phyloP scores from a whole-genome alignment of 2,888 invertebrate species.

The Corythucha ciliata region DNA sequence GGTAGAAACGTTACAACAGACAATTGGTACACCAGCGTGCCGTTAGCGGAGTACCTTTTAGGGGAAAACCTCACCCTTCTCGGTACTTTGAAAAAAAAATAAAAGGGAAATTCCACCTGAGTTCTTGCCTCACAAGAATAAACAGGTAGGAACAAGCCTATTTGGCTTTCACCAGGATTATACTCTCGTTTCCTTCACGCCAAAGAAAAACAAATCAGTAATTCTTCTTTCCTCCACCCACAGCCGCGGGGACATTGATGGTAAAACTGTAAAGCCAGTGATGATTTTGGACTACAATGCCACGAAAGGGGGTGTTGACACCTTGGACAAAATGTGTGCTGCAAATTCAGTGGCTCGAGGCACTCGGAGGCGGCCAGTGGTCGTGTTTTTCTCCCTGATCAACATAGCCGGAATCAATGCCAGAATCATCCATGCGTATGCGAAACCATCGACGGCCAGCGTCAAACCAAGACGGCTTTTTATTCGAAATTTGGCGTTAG shows the following conservation, averaged over 20 bases:
- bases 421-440: too few species aligned
- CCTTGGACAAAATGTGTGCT: constrained; percentile 20
- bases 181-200: constrained; percentile 13
- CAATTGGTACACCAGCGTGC: constrained; percentile 32
- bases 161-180: constrained; percentile 22
- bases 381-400: constrained; percentile 33
- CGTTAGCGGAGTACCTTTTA: too few species aligned
- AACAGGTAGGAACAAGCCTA: neutral
- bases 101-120: constrained; percentile 4
- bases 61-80: constrained; percentile 28
- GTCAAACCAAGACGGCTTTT: too few species aligned
- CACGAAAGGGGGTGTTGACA: constrained; percentile 24
- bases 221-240: constrained; percentile 34
- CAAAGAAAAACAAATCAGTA: constrained; percentile 20
- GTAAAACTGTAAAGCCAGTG: constrained; percentile 28
- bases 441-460: too few species aligned
- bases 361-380: constrained; percentile 27
- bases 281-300: constrained; percentile 21
- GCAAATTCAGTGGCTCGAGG: constrained; percentile 10
- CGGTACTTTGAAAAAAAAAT: constrained; percentile 28
- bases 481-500: too few species aligned
- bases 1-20: constrained; percentile 29
- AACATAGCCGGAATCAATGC: constrained; percentile 35
- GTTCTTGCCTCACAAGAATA: constrained; percentile 1
- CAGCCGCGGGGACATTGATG: constrained; percentile 29